Base-by-base conservation (phyloP, 2,797 vertebrate species). In the Notolepis coatsorum region DNA sequence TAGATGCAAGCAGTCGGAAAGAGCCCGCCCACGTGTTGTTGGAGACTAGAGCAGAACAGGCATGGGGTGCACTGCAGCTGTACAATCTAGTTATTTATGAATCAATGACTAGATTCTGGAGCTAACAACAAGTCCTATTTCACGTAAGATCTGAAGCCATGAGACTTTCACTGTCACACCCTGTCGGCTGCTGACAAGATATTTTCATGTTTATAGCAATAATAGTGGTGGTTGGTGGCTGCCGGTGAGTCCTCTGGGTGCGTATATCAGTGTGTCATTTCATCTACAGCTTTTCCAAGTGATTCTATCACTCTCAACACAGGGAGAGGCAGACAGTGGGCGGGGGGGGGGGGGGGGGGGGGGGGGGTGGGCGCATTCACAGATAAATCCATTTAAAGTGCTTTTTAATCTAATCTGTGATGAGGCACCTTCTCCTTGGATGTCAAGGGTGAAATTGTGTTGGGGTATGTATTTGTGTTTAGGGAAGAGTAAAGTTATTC, bases 321-420 rank as follows among this genome's bases (percentile, higher is more conserved):
- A 55, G 45, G 15, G 41, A 66, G 58, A 73, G 51, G 47, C 56
- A 68, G 72, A 68, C 55, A 41, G 54, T 39, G 43, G 68, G 45
- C 30, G 64, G 38, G 37, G n/a, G n/a, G n/a, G n/a, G n/a, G n/a
- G n/a, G n/a, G n/a, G n/a, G n/a, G n/a, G n/a, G n/a, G n/a, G n/a
- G n/a, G n/a, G n/a, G n/a, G n/a, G n/a, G n/a, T n/a, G n/a, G n/a
- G n/a, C n/a, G 62, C 45, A 56, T 65, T 54, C 31, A 50, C 55
- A 61, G 62, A 84, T 75, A 85, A 85, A 89, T 86, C 68, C 45
- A 35, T 80, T 71, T 77, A 59, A 81, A 78, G 66, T 68, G 54
- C 55, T 64, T 75, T 83, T 80, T 71, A 80, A 85, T 87, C 39
- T 56, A 54, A 82, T 90, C 62, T 69, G 10, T 69, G 63, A 75